Evolutionary conservation across 2,888 invertebrate species (phyloP), one percentile per base, ranked within the genome.

Genomic region (Lasioglossum villosulum): DNA sequence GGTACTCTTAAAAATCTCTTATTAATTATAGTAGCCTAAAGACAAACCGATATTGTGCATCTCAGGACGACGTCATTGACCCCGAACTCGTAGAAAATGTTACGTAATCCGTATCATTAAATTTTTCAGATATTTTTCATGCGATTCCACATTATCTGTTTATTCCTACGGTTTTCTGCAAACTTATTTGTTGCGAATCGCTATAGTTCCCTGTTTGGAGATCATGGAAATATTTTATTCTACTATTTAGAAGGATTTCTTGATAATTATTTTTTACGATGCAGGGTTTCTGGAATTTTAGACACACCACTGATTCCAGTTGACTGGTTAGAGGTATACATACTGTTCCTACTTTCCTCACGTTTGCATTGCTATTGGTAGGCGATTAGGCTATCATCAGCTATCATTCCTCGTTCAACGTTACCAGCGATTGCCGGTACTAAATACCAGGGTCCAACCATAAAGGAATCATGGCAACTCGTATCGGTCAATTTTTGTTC

Each of bases 381-480:
- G 66, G 34, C 16, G 42, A 75, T n/a, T 56, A 71, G 10, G 2
- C 45, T 75, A 77, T 84, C 78, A 19, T 4, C 37, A 6, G 2
- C 45, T 75, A 77, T 84, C 78, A 19, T 4, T 45, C 2, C 1
- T 39, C n/a, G n/a, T 37, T 6, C 10, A 39, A 52, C 34, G 1
- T 48, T 76, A 34, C 39, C 0, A 23, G 8, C n/a, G 1, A 16
- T 16, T 72, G 37, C 34, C 48, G 42, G 42, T 42, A 16, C 16
- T 34, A 3, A 34, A 2, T 39, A 16, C 34, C 6, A 39, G 1
- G 14, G 42, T 71, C 34, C n/a, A 5, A 34, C 19, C 12, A 39
- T 10, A 23, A 30, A 27, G 42, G 71, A 37, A 89, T 83, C 84
- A 93, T 93, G 93, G 92, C 92, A 76, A 88, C 89, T n/a, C 89